Base-by-base conservation (phyloP, 2,113 vertebrate species). In the Anhinga anhinga region DNA sequence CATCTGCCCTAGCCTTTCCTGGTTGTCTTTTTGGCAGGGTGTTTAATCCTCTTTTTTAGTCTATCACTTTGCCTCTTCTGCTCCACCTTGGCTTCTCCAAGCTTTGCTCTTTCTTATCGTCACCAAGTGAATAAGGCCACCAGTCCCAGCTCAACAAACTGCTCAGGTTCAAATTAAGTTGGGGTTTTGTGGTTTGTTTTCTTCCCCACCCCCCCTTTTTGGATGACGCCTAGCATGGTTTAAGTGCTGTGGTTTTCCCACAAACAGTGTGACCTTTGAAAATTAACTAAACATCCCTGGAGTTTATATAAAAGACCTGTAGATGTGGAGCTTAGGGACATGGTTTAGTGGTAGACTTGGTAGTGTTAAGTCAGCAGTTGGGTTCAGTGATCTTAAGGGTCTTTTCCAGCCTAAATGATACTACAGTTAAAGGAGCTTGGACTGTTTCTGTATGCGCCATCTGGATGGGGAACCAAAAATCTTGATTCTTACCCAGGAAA, bases 251-350 rank as follows among this genome's bases (percentile, higher is more conserved):
- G 52, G 14, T 14, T 10, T n/a, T 77, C 25, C 34, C 25, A 42
- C 34, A 52, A 65, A 13, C 3, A 5, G 3, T 23, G 26, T 30
- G 11, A 55, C 29, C n/a, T 82, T 85, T 0, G 3, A 47, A 81
- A 67, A 77, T 7, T 3, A 84, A 21, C 30, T 62, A 7, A 65
- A 26, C 10, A 10, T 26, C n/a, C 16, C 42, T 50, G 27, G 42
- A 74, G 67, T 32, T 32, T 15, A 44, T 55, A 49, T 55, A 32
- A 49, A 47, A 40, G 50, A 32, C 1, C 0, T 27, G 8, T 44
- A 29, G 38, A 40, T 0, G 3, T 42, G 15, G 23, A 5, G 0
- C 26, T 61, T 10, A 36, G 3, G 26, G 38, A 40, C 32, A 8
- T 13, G 50, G n/a, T 58, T 53, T n/a, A 47, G 66, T n/a, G 59